Conservation (phyloP, 64 coral and sea anemone genomes). For the Platygyra sinensis region DNA sequence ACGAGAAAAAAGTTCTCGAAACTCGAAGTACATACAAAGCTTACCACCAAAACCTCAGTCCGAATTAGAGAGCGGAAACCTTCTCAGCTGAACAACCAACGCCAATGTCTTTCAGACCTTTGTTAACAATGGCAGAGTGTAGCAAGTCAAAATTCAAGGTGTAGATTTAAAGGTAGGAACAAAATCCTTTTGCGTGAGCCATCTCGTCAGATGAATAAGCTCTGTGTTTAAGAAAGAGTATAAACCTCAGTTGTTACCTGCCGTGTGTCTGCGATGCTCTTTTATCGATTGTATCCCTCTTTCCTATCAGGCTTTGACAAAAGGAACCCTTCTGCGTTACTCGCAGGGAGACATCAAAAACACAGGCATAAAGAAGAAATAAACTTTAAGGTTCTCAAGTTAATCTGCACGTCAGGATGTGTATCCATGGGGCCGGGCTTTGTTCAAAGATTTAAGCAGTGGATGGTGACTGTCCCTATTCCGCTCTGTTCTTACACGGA, state of each 20-base stretch:
- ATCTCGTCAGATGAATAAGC: background rate
- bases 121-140: background rate
- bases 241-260: background rate
- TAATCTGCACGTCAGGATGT: background rate
- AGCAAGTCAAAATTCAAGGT: background rate
- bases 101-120: background rate
- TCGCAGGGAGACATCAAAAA: background rate
- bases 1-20: too few relatives aligned
- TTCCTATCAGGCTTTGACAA: background rate
- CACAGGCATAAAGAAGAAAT: background rate
- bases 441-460: background rate
- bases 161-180: background rate
- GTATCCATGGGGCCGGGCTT: background rate
- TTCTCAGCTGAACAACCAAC: too few relatives aligned
- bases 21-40: too few relatives aligned
- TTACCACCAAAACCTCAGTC: too few relatives aligned
- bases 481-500: background rate
- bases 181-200: conserved; percentile 6
- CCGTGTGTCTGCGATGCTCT: background rate
- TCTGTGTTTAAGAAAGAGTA: background rate
- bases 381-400: background rate
- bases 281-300: background rate
- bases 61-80: too few relatives aligned
- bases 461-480: background rate
- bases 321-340: background rate